These are phyloP conservation scores for Tarsius wallacei DNA, from an alignment of 2,797 vertebrate species.

Conservation along the genomic window DNA sequence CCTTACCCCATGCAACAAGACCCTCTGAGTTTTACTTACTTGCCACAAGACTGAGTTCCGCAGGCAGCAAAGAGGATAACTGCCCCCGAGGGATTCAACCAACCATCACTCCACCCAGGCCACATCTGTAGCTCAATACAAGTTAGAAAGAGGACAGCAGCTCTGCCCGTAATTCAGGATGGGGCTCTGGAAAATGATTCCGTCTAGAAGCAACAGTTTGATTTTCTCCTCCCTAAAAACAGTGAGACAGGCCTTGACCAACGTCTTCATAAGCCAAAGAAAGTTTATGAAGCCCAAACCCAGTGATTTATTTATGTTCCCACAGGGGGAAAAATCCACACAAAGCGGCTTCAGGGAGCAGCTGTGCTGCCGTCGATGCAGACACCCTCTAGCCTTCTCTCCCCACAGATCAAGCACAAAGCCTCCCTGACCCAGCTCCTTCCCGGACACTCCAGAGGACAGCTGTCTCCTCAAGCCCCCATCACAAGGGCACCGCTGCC, in stretches of 20 bases:
- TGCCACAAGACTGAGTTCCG: not conserved
- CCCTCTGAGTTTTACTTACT: not conserved
- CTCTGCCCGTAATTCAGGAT: not conserved
- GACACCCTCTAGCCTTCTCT: not conserved
- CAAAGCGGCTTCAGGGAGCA: not conserved
- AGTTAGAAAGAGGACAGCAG: not conserved
- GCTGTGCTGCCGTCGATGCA: accelerated
- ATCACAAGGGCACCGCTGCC: accelerated
- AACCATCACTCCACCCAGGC: accelerated
- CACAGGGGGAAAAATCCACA: not conserved
- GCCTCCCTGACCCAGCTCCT: not conserved
- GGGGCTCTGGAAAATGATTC: not conserved
- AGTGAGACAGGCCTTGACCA: not conserved
- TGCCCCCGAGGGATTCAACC: accelerated
- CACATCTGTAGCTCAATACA: not conserved
- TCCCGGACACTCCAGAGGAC: not conserved
- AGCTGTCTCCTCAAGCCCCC: not conserved
- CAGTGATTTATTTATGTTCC: not conserved
- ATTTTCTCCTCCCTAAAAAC: not conserved
- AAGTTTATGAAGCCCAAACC: not conserved
- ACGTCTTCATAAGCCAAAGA: not conserved
- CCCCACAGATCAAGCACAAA: not conserved
- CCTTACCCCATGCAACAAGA: not conserved
- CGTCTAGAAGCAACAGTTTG: not conserved
- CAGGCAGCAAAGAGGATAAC: not conserved